Evolutionary conservation across 2,113 vertebrate genomes (phyloP), one percentile per base, ranked within the genome.

Genomic region (Gopherus evgoodei): DNA sequence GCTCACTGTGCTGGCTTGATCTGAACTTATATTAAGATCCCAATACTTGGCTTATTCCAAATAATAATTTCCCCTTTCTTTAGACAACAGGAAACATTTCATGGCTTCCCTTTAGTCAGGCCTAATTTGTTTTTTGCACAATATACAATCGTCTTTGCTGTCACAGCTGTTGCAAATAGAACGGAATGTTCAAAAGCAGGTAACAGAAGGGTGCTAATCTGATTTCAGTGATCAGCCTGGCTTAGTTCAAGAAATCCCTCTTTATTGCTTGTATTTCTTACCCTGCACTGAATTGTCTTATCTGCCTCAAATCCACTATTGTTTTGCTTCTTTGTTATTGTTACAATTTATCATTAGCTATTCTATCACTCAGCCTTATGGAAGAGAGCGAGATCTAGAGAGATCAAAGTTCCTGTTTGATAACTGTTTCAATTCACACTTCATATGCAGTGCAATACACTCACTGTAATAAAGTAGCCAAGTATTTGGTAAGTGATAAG

Each of bases 111-210:
- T 97, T 97, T 95, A 89, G 81, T 94, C 84, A 87, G 31, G 72
- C 79, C 93, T 97, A 91, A 96, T 86, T 97, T 94, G 93, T 31
- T 95, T 97, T 98, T 97, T 97, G 90, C 91, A 89, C 91, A 93
- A 91, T 91, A 93, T 93, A 24, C 69, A 90, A 89, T 12, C 54
- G 21, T 89, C 19, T 75, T 89, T 96, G 83, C 95, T 96, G 90
- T 92, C 91, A 95, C 8, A 75, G 94, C 95, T 96, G 87, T 97
- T 98, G 93, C 84, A 93, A 96, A 96, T 96, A 93, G 97, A 98
- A 98, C 93, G 96, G 91, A 98, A 97, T 96, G 96, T 97, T 96
- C 94, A 91, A 94, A 93, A 97, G 11, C 88, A 93, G 97, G 81
- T 96, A 96, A 94, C 91, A 97, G 91, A 94, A 72, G 79, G 85